Base-by-base conservation (phyloP, 92 coral and sea anemone genomes). In the Epizoanthus scotinus region DNA sequence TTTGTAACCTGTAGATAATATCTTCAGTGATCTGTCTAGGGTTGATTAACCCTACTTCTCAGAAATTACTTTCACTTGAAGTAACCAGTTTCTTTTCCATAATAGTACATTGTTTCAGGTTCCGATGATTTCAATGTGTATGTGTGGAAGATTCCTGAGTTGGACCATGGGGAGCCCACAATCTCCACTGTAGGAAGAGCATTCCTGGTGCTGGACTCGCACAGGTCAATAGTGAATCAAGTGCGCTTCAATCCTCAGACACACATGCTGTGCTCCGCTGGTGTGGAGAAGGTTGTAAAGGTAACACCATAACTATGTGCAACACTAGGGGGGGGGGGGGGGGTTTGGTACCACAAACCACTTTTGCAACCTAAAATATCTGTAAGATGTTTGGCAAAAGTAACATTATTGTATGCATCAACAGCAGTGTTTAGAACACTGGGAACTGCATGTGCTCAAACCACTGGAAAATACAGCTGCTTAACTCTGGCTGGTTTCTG, bases 71-170 rank as follows among this genome's bases (percentile, higher is more conserved):
- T 19, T 15, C 31, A 29, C 70, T 10, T 52, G 42, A 28, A 40
- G 18, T 73, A 54, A 70, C 60, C 10, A 26, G 24, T 85, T 47
- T 52, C 8, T 21, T 18, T 54, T 31, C 26, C 42, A 69, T 26
- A n/a, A 26, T 84, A 95, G 98, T 95, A 86, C 70, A 86, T 95
- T 29, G 89, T 95, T 8, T 93, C 98, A 47, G 98, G 98, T 15
- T 95, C 98, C 19, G 98, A 95, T 77, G 98, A 95, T 83, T 95
- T 95, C 77, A 95, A 93, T 64, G 90, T 95, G 62, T 95, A 95
- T 60, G 60, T 95, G 18, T 95, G 98, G 98, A 82, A 90, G 58
- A 81, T 95, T 13, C 98, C 98, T 53, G 78, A 77, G 38, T 85
- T 91, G 2, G 85, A 84, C 66, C 74, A 72, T 15, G 81, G 78